Conservation (phyloP, 2,888 invertebrate genomes). For the Acleris literana region DNA sequence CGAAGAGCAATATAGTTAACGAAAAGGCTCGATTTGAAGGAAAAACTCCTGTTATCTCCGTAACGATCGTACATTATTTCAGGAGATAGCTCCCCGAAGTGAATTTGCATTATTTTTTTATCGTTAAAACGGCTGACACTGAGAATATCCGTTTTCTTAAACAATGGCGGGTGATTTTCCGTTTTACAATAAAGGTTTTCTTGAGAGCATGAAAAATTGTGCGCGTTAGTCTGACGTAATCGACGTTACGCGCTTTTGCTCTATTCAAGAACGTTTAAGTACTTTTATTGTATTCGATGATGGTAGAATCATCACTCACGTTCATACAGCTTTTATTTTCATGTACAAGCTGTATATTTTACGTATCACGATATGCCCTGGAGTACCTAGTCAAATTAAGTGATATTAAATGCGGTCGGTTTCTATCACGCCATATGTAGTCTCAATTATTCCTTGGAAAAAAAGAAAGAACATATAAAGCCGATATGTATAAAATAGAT, state of each 20-base stretch:
- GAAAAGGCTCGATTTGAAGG: conserved; percentile 71
- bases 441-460: too few relatives aligned
- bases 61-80: conserved; percentile 73
- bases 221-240: conserved; percentile 51
- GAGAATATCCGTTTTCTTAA: conserved; percentile 58
- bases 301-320: not conserved
- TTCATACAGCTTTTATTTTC: not conserved
- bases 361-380: too few relatives aligned
- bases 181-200: conserved; percentile 61
- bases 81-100: conserved; percentile 56
- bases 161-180: conserved; percentile 67
- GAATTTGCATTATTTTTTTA: conserved; percentile 80
- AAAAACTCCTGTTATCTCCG: conserved; percentile 73
- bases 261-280: conserved; percentile 17
- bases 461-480: too few relatives aligned
- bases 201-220: conserved; percentile 66
- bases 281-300: conserved; percentile 25
- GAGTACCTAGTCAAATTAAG: too few relatives aligned
- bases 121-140: conserved; percentile 67
- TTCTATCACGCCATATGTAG: too few relatives aligned
- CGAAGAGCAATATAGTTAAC: conserved; percentile 71
- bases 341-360: too few relatives aligned
- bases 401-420: too few relatives aligned
- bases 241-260: conserved; percentile 32
- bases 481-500: too few relatives aligned